phyloP scores from a whole-genome alignment of 2,888 invertebrate genomes.

The Aquatica leii region DNA sequence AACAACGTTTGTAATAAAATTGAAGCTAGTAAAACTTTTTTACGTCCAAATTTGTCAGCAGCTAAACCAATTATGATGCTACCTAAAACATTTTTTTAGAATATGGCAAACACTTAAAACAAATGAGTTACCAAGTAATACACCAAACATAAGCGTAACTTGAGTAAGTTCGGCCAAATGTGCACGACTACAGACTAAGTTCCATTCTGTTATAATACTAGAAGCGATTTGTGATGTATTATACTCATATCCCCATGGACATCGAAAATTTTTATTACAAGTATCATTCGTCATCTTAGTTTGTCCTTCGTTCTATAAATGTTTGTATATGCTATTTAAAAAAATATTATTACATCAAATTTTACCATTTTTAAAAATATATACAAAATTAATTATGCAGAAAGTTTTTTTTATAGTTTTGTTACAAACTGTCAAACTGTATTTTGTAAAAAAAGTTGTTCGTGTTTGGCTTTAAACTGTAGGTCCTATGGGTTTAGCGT shows the following conservation, averaged over 20 bases:
- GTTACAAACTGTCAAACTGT: too few species aligned
- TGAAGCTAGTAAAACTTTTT: slow-evolving; percentile 65
- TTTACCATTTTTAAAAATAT: too few species aligned
- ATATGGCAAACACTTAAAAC: neutral
- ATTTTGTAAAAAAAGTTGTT: too few species aligned
- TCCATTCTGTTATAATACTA: slow-evolving; percentile 73
- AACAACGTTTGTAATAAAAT: slow-evolving; percentile 65
- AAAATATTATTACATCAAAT: too few species aligned
- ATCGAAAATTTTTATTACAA: slow-evolving; percentile 37
- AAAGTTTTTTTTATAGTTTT: too few species aligned
- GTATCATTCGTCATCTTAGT: too few species aligned
- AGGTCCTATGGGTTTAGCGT: too few species aligned
- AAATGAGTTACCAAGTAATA: slow-evolving; percentile 61
- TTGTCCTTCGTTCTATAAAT: too few species aligned
- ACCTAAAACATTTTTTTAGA: slow-evolving; percentile 49
- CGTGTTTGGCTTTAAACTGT: too few species aligned
- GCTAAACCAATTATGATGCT: slow-evolving; percentile 67
- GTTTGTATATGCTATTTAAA: too few species aligned
- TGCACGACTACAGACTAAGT: slow-evolving; percentile 68
- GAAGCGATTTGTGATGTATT: slow-evolving; percentile 66
- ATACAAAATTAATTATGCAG: too few species aligned
- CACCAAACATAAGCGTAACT: slow-evolving; percentile 70
- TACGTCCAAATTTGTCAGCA: slow-evolving; percentile 71
- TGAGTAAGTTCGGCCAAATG: slow-evolving; percentile 68
- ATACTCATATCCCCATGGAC: slow-evolving; percentile 61